These are phyloP conservation scores for Propithecus coquereli DNA, from an alignment of 2,113 vertebrate genomes.

Conservation along the genomic window DNA sequence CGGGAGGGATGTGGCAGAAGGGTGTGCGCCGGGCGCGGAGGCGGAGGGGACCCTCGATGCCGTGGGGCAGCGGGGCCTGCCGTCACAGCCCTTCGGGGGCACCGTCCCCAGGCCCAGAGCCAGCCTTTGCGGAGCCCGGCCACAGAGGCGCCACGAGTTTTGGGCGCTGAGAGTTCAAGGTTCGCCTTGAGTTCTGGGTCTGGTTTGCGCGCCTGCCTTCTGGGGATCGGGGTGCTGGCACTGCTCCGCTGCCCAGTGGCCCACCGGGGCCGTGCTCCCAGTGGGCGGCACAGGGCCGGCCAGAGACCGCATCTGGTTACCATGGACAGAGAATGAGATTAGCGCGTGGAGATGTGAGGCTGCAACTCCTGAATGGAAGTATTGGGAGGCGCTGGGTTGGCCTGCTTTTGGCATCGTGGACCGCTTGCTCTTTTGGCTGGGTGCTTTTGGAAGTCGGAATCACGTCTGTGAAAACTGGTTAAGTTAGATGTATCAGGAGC, in stretches of 20 bases:
- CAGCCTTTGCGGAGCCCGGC: background rate
- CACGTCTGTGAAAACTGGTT: conserved; percentile 8
- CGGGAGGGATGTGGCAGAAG: background rate
- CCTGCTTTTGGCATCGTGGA: conserved; percentile 15
- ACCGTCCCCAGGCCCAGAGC: background rate
- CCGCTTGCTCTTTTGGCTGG: background rate
- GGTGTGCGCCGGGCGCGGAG: background rate
- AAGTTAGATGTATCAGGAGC: background rate
- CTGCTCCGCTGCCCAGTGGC: background rate
- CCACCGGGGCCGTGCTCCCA: background rate
- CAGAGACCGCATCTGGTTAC: background rate
- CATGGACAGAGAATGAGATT: background rate
- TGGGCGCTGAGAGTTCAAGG: conserved; percentile 22
- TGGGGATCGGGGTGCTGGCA: background rate
- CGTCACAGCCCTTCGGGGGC: background rate
- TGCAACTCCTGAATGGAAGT: background rate
- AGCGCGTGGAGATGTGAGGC: background rate
- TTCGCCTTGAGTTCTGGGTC: background rate
- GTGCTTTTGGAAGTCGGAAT: conserved; percentile 27
- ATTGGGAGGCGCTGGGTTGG: background rate
- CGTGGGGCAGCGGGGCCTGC: conserved; percentile 20
- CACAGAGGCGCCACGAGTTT: background rate
- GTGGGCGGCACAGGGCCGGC: background rate
- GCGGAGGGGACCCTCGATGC: background rate
- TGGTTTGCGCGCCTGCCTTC: background rate